Evolutionary conservation across 2,888 invertebrate genomes (phyloP).

Genomic region (Plebejus argus): DNA sequence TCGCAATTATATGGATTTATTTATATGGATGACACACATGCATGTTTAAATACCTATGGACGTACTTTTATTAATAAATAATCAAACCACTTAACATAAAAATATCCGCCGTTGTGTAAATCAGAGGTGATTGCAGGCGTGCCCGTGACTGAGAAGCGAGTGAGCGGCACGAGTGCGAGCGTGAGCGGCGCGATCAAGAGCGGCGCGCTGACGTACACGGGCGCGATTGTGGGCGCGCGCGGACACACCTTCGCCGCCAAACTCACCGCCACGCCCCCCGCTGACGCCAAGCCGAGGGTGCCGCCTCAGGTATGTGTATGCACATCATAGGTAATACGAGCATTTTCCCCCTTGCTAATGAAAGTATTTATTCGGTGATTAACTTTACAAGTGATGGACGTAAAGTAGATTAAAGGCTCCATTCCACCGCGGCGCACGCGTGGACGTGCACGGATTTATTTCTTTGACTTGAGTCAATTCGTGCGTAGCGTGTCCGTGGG

Average conservation of each 20-base stretch:
- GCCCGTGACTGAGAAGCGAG: conserved; percentile 45
- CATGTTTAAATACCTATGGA: too few species aligned
- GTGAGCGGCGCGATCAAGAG: conserved; percentile 35
- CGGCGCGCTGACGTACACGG: conserved; percentile 71
- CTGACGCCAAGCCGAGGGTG: conserved; percentile 34
- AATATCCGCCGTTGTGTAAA: not conserved
- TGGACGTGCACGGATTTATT: too few species aligned
- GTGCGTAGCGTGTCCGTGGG: too few species aligned
- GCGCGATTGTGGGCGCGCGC: conserved; percentile 79
- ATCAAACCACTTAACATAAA: not conserved
- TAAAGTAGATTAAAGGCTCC: too few species aligned
- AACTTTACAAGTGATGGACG: too few species aligned
- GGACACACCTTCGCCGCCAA: conserved; percentile 88
- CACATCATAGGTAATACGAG: not conserved
- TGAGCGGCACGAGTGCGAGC: conserved; percentile 36
- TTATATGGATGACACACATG: too few species aligned
- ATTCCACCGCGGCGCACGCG: too few species aligned
- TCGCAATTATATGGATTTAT: too few species aligned
- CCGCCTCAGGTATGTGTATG: conserved; percentile 12
- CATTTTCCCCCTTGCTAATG: too few species aligned
- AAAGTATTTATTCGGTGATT: too few species aligned
- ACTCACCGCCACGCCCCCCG: conserved; percentile 65
- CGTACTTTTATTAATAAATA: too few species aligned
- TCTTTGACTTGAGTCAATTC: too few species aligned
- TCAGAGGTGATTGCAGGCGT: conserved; percentile 39